These are phyloP conservation scores for Hippocampus guttulatus DNA, from an alignment of 2,113 vertebrate species.

Conservation along the genomic window DNA sequence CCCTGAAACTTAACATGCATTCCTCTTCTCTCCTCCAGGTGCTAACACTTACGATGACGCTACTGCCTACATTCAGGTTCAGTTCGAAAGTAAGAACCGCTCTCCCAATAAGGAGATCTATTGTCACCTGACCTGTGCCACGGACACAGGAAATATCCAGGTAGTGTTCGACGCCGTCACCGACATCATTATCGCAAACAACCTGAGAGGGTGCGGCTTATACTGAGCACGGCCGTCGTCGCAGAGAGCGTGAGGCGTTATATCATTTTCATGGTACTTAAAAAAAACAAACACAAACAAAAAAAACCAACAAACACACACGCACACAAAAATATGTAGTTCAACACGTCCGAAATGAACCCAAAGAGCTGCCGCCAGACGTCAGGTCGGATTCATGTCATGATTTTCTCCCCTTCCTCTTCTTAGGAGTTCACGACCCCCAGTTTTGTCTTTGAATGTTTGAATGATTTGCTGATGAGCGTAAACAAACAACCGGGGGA, in stretches of 20 bases:
- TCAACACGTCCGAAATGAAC: slow-evolving; percentile 70
- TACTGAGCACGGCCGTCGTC: slow-evolving; percentile 77
- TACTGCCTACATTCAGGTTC: slow-evolving; percentile 87
- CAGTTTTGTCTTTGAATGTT: slow-evolving; percentile 48
- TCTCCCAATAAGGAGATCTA: slow-evolving; percentile 95
- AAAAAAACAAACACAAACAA: slow-evolving; percentile 23
- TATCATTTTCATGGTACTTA: slow-evolving; percentile 69
- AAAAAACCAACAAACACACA: neutral
- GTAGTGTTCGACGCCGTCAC: slow-evolving; percentile 98
- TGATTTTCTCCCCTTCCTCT: slow-evolving; percentile 58
- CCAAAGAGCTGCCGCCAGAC: slow-evolving; percentile 73
- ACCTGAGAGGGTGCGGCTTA: slow-evolving; percentile 94
- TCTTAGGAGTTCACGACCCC: slow-evolving; percentile 44
- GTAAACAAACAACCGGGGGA: slow-evolving; percentile 33
- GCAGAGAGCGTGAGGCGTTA: slow-evolving; percentile 67
- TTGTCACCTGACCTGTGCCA: slow-evolving; percentile 95
- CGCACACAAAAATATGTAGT: slow-evolving; percentile 68
- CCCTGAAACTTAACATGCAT: neutral
- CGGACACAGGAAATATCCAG: slow-evolving; percentile 98
- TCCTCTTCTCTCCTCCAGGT: slow-evolving; percentile 64
- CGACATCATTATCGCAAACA: slow-evolving; percentile 98
- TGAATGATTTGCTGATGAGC: slow-evolving; percentile 43
- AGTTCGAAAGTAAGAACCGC: slow-evolving; percentile 97
- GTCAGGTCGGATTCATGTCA: slow-evolving; percentile 65
- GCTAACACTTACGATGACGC: slow-evolving; percentile 86